Evolutionary conservation across 2,113 vertebrate genomes (phyloP).

Genomic region (Sebastes fasciatus): DNA sequence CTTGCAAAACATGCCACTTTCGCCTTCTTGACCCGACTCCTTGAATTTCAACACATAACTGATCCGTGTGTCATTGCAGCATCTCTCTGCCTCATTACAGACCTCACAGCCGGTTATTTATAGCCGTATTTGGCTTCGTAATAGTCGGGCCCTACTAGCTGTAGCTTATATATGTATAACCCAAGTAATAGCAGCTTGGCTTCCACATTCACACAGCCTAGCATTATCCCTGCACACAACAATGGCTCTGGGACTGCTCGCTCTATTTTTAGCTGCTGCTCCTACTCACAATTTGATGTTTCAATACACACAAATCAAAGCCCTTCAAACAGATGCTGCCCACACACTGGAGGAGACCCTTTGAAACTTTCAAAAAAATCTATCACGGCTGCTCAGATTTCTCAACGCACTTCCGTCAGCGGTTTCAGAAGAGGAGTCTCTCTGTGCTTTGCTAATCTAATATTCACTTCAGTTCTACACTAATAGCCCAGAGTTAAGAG

Average conservation of each 20-base stretch:
- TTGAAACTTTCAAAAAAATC: slow-evolving; percentile 53
- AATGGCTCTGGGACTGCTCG: slow-evolving; percentile 61
- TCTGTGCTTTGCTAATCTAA: slow-evolving; percentile 52
- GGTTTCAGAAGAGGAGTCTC: slow-evolving; percentile 50
- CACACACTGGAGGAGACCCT: slow-evolving; percentile 53
- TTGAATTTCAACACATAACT: background rate
- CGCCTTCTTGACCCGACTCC: background rate
- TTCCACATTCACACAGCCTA: slow-evolving; percentile 56
- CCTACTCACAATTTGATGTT: slow-evolving; percentile 76
- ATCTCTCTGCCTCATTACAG: slow-evolving; percentile 10
- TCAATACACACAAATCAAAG: slow-evolving; percentile 76
- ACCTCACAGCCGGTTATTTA: slow-evolving; percentile 47
- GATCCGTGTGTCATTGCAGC: background rate
- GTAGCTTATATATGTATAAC: slow-evolving; percentile 52
- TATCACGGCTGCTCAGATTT: slow-evolving; percentile 46
- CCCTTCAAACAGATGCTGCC: slow-evolving; percentile 65
- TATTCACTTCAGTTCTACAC: slow-evolving; percentile 46
- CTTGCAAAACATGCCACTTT: background rate
- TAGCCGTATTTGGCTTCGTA: slow-evolving; percentile 46
- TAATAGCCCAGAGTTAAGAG: slow-evolving; percentile 33
- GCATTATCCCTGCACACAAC: slow-evolving; percentile 71
- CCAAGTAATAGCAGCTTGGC: slow-evolving; percentile 66
- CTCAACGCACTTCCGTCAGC: slow-evolving; percentile 26
- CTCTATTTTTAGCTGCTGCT: slow-evolving; percentile 68
- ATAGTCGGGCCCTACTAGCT: slow-evolving; percentile 34